phyloP scores from a whole-genome alignment of 1,140 invertebrate species.

The Lasaia peninsularis region DNA sequence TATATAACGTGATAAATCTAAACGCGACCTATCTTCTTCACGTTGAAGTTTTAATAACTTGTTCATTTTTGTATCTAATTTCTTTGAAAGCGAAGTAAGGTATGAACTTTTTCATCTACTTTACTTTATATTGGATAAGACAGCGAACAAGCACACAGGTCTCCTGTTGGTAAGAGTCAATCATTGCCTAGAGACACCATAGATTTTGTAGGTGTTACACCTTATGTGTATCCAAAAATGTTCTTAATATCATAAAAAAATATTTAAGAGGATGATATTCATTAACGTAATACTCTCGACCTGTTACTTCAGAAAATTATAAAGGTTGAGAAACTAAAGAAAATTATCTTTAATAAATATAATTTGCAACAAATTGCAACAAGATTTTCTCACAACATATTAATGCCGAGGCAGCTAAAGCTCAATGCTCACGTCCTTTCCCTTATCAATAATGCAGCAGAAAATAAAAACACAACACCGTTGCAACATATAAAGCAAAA shows the following conservation, averaged over 20 bases:
- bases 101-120: neutral
- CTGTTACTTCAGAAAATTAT: no score
- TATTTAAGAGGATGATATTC: no score
- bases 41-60: constrained; percentile 8
- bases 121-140: no score
- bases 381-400: constrained; percentile 9
- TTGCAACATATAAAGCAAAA: constrained; percentile 28
- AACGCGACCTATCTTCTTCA: neutral
- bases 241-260: no score
- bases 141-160: no score
- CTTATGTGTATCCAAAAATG: no score
- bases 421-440: constrained; percentile 9
- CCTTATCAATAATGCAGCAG: constrained; percentile 12
- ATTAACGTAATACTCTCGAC: no score
- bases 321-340: no score
- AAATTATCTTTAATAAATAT: neutral
- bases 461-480: constrained; percentile 11
- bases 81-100: neutral
- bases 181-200: no score
- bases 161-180: no score
- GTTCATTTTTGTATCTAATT: neutral
- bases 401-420: neutral
- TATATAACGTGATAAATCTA: constrained; percentile 4
- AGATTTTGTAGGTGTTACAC: no score
- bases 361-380: neutral